These are phyloP conservation scores for Pachycephus smyrnensis DNA, from an alignment of 2,888 invertebrate genomes.

Conservation along the genomic window DNA sequence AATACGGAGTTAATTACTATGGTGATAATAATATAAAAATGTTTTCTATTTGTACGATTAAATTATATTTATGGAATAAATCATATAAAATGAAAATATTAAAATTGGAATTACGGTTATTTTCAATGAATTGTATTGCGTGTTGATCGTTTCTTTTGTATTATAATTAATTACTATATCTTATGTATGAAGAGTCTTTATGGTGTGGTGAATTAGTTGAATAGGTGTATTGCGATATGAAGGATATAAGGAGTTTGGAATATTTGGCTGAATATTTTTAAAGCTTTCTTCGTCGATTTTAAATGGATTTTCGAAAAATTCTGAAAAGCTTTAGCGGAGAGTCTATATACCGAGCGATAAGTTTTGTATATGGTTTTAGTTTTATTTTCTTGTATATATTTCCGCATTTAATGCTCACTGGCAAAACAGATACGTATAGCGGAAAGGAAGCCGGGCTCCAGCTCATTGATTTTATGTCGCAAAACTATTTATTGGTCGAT, in stretches of 20 bases:
- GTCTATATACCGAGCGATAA: neutral
- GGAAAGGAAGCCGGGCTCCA: slow-evolving; percentile 53
- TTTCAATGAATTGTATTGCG: neutral
- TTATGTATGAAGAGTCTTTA: too few species aligned
- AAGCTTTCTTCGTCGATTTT: neutral
- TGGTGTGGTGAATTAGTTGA: neutral
- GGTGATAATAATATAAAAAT: neutral
- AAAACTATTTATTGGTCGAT: slow-evolving; percentile 61
- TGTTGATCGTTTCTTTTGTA: neutral
- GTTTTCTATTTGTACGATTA: neutral
- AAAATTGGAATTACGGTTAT: neutral
- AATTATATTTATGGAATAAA: neutral
- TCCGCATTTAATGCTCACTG: slow-evolving; percentile 42
- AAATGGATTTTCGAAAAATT: neutral
- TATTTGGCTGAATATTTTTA: neutral
- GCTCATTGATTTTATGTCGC: slow-evolving; percentile 62
- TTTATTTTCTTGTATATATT: slow-evolving; percentile 9
- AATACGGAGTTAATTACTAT: neutral
- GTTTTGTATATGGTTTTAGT: neutral
- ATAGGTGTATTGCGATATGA: neutral
- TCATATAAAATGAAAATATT: neutral
- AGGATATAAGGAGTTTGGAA: neutral
- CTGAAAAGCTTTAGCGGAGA: neutral
- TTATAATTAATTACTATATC: too few species aligned
- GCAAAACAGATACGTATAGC: slow-evolving; percentile 44